A percentile compares a stretch with the other conserved stretches of the same genome.
Evolutionary conservation across 2,113 vertebrate genomes (phyloP).

Genomic region (Rhinogobius similis): DNA sequence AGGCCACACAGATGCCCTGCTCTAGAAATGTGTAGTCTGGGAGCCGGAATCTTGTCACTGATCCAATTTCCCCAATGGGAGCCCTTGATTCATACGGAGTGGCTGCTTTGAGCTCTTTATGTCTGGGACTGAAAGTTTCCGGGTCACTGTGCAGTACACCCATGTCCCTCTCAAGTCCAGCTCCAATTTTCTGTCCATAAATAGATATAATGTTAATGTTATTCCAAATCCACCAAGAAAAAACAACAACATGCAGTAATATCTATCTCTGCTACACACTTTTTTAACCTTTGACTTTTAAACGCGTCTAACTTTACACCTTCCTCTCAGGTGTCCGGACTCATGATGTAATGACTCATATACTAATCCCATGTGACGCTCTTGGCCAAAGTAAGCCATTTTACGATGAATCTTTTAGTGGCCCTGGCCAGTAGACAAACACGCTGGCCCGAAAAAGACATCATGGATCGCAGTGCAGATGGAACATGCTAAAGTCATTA

Average conservation of each 20-base stretch:
- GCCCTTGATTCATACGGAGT: slow-evolving; percentile 62
- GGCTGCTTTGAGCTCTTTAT: slow-evolving; percentile 62
- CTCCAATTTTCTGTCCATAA: slow-evolving; percentile 46
- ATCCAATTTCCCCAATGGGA: slow-evolving; percentile 66
- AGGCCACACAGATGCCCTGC: slow-evolving; percentile 64
- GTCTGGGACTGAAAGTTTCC: slow-evolving; percentile 65
- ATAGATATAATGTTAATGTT: slow-evolving; percentile 16
- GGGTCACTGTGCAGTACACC: slow-evolving; percentile 70
- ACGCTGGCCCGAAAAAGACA: background rate
- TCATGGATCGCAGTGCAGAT: background rate
- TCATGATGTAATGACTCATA: slow-evolving; percentile 6
- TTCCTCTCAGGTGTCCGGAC: slow-evolving; percentile 13
- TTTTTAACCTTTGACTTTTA: slow-evolving; percentile 30
- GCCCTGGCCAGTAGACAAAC: slow-evolving; percentile 4
- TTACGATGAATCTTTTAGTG: slow-evolving; percentile 9
- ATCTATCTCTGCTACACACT: background rate
- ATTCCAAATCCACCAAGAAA: background rate
- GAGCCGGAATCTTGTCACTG: slow-evolving; percentile 66
- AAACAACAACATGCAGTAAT: background rate
- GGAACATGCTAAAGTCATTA: slow-evolving; percentile 12
- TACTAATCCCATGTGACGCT: background rate
- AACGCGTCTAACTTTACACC: slow-evolving; percentile 35
- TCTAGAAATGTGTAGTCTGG: slow-evolving; percentile 56
- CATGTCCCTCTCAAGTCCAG: slow-evolving; percentile 48
- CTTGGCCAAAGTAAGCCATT: slow-evolving; percentile 9